phyloP scores from a whole-genome alignment of 2,888 invertebrate genomes.

The Globia sparganii region DNA sequence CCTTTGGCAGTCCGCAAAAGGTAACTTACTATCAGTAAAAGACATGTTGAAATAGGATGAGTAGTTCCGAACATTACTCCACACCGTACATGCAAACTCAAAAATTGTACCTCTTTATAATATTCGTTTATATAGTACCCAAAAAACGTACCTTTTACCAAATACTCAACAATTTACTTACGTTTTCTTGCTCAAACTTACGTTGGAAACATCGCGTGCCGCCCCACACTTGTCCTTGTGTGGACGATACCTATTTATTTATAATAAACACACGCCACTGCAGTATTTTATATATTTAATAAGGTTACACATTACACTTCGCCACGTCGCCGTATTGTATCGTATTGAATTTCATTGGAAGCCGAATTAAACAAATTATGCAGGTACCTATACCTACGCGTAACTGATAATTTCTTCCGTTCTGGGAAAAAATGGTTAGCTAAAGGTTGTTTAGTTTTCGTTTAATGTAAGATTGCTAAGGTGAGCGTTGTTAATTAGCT shows the following conservation, averaged over 20 bases:
- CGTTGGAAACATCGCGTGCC: conserved; percentile 39
- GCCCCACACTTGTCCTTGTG: conserved; percentile 46
- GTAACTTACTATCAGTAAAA: not conserved
- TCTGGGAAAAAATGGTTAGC: not conserved
- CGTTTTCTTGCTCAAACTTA: conserved; percentile 16
- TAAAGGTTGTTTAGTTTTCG: not conserved
- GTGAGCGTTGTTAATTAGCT: not conserved
- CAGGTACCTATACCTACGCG: too few species aligned
- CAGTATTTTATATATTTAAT: conserved; percentile 61
- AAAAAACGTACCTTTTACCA: not conserved
- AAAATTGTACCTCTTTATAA: not conserved
- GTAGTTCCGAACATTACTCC: not conserved
- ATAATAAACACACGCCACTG: conserved; percentile 61
- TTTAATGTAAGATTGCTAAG: not conserved
- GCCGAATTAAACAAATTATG: conserved; percentile 26
- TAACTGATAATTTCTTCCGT: conserved; percentile 3
- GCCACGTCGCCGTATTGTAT: conserved; percentile 27
- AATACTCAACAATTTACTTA: conserved; percentile 6
- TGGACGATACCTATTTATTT: conserved; percentile 53
- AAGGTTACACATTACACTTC: conserved; percentile 49
- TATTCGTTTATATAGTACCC: not conserved
- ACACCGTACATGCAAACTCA: not conserved
- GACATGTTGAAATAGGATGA: not conserved
- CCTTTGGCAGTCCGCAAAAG: not conserved
- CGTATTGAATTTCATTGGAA: conserved; percentile 43